Evolutionary conservation across 2,888 invertebrate species (phyloP).

Genomic region (Drosophila differens): DNA sequence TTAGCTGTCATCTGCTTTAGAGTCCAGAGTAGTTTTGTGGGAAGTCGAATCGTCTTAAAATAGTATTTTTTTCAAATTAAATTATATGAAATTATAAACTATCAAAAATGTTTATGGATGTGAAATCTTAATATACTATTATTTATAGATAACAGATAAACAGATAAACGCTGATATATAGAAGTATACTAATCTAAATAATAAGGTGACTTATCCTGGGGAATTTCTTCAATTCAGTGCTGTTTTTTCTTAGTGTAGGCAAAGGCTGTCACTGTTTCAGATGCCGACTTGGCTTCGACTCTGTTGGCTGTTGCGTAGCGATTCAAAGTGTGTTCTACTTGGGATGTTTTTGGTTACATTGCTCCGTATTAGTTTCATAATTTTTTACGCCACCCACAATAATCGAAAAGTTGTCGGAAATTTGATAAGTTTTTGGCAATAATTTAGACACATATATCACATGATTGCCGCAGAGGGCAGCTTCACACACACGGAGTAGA

Average conservation of each 20-base stretch:
- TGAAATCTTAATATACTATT: too few species aligned
- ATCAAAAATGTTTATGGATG: too few species aligned
- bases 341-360: slow-evolving; percentile 44
- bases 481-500: neutral
- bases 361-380: slow-evolving; percentile 66
- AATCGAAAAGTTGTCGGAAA: slow-evolving; percentile 49
- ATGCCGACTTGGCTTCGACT: slow-evolving; percentile 27
- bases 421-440: slow-evolving; percentile 55
- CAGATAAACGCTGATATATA: neutral
- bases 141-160: neutral
- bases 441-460: slow-evolving; percentile 33
- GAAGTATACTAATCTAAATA: neutral
- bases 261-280: slow-evolving; percentile 17
- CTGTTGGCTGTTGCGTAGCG: slow-evolving; percentile 61
- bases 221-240: neutral
- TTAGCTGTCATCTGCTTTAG: too few species aligned
- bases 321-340: slow-evolving; percentile 59
- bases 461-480: slow-evolving; percentile 8
- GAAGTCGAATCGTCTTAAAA: too few species aligned
- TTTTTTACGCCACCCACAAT: slow-evolving; percentile 40
- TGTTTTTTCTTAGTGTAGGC: neutral
- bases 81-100: too few species aligned
- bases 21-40: too few species aligned
- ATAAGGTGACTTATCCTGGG: neutral
- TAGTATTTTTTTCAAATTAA: too few species aligned